Percentiles rank a stretch among this genome's conserved stretches.
phyloP scores from a whole-genome alignment of 1,140 invertebrate genomes.

The Dendrolimus punctatus region DNA sequence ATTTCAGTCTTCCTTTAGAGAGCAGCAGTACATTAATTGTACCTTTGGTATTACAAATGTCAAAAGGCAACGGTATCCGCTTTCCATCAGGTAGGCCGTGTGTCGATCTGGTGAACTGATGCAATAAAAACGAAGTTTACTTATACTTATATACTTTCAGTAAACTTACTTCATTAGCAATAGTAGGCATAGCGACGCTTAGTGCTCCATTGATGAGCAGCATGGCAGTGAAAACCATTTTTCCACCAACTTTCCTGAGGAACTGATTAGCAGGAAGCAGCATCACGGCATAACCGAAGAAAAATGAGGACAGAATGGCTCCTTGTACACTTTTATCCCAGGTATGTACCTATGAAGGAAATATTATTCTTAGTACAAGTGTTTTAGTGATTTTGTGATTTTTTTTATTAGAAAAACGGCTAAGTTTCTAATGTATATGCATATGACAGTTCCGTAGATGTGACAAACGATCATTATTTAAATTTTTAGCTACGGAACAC shows the following conservation, averaged over 20 bases:
- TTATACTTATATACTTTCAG: background rate
- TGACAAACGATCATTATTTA: no score
- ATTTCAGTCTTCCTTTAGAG: no score
- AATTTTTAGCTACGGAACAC: no score
- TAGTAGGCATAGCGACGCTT: conserved; percentile 43
- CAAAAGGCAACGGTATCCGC: no score
- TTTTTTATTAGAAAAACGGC: no score
- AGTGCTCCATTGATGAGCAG: conserved; percentile 41
- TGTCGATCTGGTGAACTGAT: no score
- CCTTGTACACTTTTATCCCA: conserved; percentile 46
- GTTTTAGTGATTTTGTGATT: background rate
- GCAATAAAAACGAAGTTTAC: background rate
- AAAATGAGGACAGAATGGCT: conserved; percentile 40
- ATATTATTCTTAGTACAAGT: background rate
- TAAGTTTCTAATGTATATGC: no score
- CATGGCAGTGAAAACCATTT: conserved; percentile 31
- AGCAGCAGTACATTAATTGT: no score
- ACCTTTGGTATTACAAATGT: no score
- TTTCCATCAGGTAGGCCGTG: no score
- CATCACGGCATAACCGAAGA: conserved; percentile 43
- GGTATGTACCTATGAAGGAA: conserved; percentile 33
- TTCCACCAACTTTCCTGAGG: conserved; percentile 34
- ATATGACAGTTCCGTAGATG: no score
- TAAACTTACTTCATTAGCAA: conserved; percentile 43
- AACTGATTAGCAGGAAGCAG: conserved; percentile 38